Evolutionary conservation across 2,113 vertebrate species (phyloP).

Genomic region (Brachirus orientalis): DNA sequence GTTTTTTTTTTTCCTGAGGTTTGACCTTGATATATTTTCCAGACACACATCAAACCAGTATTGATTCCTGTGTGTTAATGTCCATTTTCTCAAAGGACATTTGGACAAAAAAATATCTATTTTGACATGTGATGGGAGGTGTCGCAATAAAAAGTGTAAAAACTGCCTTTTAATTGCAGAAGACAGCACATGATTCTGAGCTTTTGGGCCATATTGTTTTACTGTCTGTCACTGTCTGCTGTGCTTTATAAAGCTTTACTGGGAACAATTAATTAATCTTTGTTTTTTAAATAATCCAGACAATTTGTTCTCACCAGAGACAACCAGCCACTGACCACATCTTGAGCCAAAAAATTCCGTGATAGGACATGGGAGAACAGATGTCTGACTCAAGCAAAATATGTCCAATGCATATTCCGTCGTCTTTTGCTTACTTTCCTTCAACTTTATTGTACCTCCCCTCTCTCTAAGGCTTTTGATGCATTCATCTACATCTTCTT

Average conservation of each 20-base stretch:
- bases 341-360: constrained; percentile 13
- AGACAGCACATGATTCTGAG: not conserved
- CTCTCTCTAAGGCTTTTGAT: constrained; percentile 88
- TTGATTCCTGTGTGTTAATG: too few relatives aligned
- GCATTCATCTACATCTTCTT: constrained; percentile 99
- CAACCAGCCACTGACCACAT: constrained; percentile 1
- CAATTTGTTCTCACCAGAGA: constrained; percentile 12
- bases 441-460: not conserved
- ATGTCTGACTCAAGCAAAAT: constrained; percentile 3
- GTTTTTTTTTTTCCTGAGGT: constrained; percentile 2
- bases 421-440: constrained; percentile 7
- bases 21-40: not conserved
- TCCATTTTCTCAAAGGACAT: too few relatives aligned
- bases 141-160: too few relatives aligned
- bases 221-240: not conserved
- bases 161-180: too few relatives aligned
- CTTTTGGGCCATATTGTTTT: not conserved
- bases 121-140: too few relatives aligned
- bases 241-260: not conserved
- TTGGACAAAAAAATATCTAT: too few relatives aligned
- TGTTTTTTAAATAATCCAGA: not conserved
- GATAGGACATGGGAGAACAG: not conserved
- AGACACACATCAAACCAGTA: too few relatives aligned
- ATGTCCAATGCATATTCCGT: not conserved
- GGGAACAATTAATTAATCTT: not conserved